Base-by-base conservation (phyloP, 2,113 vertebrate species). In the Bubalus kerabau region DNA sequence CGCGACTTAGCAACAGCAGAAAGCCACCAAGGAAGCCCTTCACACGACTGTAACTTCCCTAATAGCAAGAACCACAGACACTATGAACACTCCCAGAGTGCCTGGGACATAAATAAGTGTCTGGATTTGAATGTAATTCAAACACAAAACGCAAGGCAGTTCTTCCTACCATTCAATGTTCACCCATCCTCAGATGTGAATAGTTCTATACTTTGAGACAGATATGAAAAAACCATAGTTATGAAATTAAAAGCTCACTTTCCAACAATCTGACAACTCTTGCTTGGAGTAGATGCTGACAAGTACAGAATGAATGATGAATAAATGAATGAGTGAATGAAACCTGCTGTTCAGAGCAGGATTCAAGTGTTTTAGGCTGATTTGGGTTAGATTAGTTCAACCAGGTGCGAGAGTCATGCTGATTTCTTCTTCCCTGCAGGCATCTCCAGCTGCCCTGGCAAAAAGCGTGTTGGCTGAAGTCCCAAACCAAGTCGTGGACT, bases 401-500 rank as follows among this genome's bases (percentile, higher is more conserved):
- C 60, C 94, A 13, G 56, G 84, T 64, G 40, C 74, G 76, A 96
- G 59, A 80, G 57, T 98, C 98, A 95, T 32, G 93, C 43, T 84
- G 7, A 28, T 99, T 90, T 98, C 97, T 98, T 98, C 94, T 98
- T 94, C 90, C 98, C 97, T 96, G 85, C 99, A 99, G 99, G 99
- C 99, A 19, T 99, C 99, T 97, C 99, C 99, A 81, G 99, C 99
- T 62, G 99, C 99, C 88, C 99, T 99, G 97, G 99, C 99, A 76
- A 99, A 99, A 98, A 99, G 99, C 0, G 99, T 99, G 95, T 98
- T 99, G 98, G 99, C 99, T 9, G 99, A 99, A 99, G 99, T 99
- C 97, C 99, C 99, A 95, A 99, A 99, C 98, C 99, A 99, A 99
- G 99, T 99, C 94, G 99, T 99, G 97, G 99, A 99, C 98, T 99